phyloP scores from a whole-genome alignment of 2,888 invertebrate species.

The Cephus nigrinus region DNA sequence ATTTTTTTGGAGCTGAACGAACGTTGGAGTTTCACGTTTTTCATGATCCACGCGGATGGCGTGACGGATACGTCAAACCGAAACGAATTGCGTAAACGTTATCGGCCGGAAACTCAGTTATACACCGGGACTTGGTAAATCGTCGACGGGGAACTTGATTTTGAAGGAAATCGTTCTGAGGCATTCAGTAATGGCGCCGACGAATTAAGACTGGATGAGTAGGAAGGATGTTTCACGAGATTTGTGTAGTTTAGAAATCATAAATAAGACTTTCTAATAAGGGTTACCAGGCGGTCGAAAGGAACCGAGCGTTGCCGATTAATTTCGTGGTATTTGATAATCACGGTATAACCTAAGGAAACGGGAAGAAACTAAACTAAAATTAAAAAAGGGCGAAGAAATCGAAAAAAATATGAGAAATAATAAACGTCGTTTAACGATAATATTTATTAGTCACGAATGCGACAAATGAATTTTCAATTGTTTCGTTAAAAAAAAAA shows the following conservation, averaged over 20 bases:
- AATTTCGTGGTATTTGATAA: background rate
- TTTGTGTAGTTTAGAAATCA: background rate
- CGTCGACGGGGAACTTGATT: slow-evolving; percentile 2
- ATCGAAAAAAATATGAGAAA: background rate
- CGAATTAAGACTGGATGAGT: background rate
- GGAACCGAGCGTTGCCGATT: background rate
- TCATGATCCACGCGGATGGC: background rate
- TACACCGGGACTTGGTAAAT: slow-evolving; percentile 10
- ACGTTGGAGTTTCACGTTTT: background rate
- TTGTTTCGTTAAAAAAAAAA: too few species aligned
- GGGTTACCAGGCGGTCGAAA: background rate
- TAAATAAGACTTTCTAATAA: background rate
- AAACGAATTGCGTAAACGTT: slow-evolving; percentile 17
- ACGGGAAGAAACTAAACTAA: background rate
- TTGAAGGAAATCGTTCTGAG: slow-evolving; percentile 16
- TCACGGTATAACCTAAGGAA: background rate
- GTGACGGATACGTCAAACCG: slow-evolving; percentile 18
- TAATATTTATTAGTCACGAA: too few species aligned
- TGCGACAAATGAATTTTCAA: too few species aligned
- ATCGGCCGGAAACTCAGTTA: slow-evolving; percentile 21
- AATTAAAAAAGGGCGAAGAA: background rate
- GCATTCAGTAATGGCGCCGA: background rate
- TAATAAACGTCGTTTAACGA: too few species aligned
- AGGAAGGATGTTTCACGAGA: background rate
- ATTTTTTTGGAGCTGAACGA: background rate